Evolutionary conservation across 2,113 vertebrate species (phyloP), one percentile per base, ranked within the genome.

Genomic region (Scomber japonicus): DNA sequence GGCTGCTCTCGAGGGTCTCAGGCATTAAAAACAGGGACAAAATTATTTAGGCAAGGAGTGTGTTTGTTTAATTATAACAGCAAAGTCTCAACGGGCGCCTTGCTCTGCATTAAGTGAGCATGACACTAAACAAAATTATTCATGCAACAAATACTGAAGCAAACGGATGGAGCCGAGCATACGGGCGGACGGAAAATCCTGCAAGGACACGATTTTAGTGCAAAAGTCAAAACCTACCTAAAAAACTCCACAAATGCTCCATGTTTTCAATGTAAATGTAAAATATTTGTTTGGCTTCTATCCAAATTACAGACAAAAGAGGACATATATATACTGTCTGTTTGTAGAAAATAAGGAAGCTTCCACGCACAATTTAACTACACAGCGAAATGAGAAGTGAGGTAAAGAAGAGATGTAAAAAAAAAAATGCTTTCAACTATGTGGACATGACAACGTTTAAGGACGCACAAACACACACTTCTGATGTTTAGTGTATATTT

Each of bases 111-210:
- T 24, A 44, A 31, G 27, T n/a, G 63, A 40, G 55, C 3, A 81
- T 21, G 48, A 17, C 24, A 35, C 11, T 27, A 9, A 51, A 71
- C 51, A 51, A 27, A 61, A 65, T 53, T 15, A 44, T 51, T 80
- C 16, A 30, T 30, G 5, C 30, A 59, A 19, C 3, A 44, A 49
- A 56, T 56, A 3, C 59, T 65, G 11, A 19, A 15, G 54, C n/a
- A 17, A 68, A 65, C n/a, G 45, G 17, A 50, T 30, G 31, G 48
- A 4, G 21, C 19, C 7, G 27, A 45, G 14, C 14, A 27, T 3
- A 45, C 11, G 2, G 30, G 35, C 1, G 4, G n/a, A 21, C 4
- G 2, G 46, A 15, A 19, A 51, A 27, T 44, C 3, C 5, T 63
- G 12, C 4, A 19, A 12, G 14, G 21, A 2, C 14, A 11, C 5